Evolutionary conservation across 2,113 vertebrate genomes (phyloP), one percentile per base, ranked within the genome.

Genomic region (Dromaius novaehollandiae): DNA sequence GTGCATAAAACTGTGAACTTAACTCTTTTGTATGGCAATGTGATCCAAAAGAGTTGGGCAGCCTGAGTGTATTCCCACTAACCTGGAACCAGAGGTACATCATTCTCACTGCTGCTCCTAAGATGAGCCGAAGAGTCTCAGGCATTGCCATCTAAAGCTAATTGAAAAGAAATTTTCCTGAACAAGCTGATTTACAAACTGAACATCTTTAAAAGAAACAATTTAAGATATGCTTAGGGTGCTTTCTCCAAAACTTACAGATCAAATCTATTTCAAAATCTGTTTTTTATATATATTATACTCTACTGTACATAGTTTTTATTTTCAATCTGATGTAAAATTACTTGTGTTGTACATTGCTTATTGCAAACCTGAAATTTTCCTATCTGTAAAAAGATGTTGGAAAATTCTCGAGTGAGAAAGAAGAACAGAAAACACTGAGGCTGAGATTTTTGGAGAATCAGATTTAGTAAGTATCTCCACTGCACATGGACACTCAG

Each of bases 1-100:
- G 66, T 71, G 66, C 89, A 50, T 78, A 91, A 85, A 95, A 93
- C 48, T 88, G 78, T 93, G 87, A 95, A 90, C 68, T 88, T 53
- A n/a, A 50, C 79, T 93, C 44, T 26, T 74, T 60, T 46, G 14
- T 89, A 76, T 36, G 34, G 78, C 50, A 87, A 74, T 3, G 9
- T 46, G 66, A 76, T 78, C 82, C 44, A 58, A 70, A 91, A 82
- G 18, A 92, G 36, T 66, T 46, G 60, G 66, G n/a, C 36, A 85
- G 38, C 20, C 40, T 83, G 71, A 85, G 70, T 13, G 14, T 74
- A 81, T 78, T 86, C 46, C 32, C 34, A 74, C 58, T 88, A 58
- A 86, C 50, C 17, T 86, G n/a, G 63, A 69, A 88, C 8, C 55
- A 82, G 34, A 85, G 50, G 32, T 44, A 92, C 63, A 66, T 60